These are phyloP conservation scores for Leptopilina drosophilae DNA, from an alignment of 2,888 invertebrate species.

Conservation along the genomic window DNA sequence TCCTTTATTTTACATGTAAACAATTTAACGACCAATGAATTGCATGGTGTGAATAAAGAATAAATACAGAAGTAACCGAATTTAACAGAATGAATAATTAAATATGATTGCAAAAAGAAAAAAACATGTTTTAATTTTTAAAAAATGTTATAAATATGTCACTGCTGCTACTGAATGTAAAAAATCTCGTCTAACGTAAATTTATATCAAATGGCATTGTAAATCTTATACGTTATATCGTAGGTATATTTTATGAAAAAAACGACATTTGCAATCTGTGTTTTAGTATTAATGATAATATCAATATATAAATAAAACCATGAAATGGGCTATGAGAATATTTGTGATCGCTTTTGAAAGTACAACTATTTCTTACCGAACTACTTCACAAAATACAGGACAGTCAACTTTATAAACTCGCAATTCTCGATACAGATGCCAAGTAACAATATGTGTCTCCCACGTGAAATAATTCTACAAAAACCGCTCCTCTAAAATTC, in stretches of 20 bases:
- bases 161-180: background rate
- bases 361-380: background rate
- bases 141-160: background rate
- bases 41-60: background rate
- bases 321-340: conserved; percentile 6
- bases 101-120: no score
- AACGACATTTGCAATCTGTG: conserved; percentile 2
- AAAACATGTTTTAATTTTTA: no score
- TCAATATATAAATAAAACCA: background rate
- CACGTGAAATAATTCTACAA: no score
- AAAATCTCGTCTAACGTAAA: conserved; percentile 1
- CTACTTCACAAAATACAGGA: background rate
- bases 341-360: conserved; percentile 18
- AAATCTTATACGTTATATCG: background rate
- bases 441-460: background rate
- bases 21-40: background rate
- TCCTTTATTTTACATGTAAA: background rate
- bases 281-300: background rate
- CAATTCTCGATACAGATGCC: background rate
- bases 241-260: background rate
- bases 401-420: background rate
- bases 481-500: no score
- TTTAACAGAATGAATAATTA: no score
- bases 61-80: no score
- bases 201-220: background rate